Conservation (phyloP, 2,797 vertebrate genomes). For the Periophthalmus magnuspinnatus region DNA sequence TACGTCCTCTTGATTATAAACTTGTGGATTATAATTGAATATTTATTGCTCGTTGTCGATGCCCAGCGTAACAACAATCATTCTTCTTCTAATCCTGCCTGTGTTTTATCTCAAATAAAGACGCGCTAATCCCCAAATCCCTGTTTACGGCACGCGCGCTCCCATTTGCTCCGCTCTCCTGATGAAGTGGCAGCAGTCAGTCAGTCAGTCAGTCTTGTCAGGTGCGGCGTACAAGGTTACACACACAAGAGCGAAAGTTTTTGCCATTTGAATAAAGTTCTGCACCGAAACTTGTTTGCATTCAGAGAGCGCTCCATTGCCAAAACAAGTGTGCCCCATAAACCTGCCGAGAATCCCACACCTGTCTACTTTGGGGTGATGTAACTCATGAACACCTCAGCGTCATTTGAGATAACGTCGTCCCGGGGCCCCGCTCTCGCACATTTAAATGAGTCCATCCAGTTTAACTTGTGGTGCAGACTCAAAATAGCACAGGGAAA, state of each 20-base stretch:
- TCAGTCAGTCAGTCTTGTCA: slow-evolving; percentile 42
- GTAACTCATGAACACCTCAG: slow-evolving; percentile 26
- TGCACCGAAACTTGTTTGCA: slow-evolving; percentile 19
- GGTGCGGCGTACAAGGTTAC: slow-evolving; percentile 50
- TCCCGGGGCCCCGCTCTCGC: slow-evolving; percentile 22
- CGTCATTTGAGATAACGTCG: slow-evolving; percentile 26
- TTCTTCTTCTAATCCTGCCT: slow-evolving; percentile 68
- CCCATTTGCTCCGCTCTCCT: slow-evolving; percentile 56
- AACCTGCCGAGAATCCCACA: slow-evolving; percentile 40
- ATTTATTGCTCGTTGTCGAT: slow-evolving; percentile 74
- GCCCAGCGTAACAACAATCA: slow-evolving; percentile 74
- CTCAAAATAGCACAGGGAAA: slow-evolving; percentile 34
- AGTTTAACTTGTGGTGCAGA: slow-evolving; percentile 30
- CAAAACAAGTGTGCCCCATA: slow-evolving; percentile 24
- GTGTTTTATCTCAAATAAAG: slow-evolving; percentile 77
- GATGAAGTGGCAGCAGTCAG: slow-evolving; percentile 50
- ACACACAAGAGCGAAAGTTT: slow-evolving; percentile 16
- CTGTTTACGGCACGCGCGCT: slow-evolving; percentile 67
- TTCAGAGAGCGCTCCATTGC: slow-evolving; percentile 18
- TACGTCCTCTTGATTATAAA: slow-evolving; percentile 73
- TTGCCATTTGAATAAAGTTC: slow-evolving; percentile 23
- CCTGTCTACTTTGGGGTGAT: slow-evolving; percentile 33
- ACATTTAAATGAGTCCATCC: slow-evolving; percentile 31
- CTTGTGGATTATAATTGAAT: slow-evolving; percentile 72
- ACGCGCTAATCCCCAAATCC: slow-evolving; percentile 75